phyloP scores from a whole-genome alignment of 2,888 invertebrate species.

The Orgyia antiqua region DNA sequence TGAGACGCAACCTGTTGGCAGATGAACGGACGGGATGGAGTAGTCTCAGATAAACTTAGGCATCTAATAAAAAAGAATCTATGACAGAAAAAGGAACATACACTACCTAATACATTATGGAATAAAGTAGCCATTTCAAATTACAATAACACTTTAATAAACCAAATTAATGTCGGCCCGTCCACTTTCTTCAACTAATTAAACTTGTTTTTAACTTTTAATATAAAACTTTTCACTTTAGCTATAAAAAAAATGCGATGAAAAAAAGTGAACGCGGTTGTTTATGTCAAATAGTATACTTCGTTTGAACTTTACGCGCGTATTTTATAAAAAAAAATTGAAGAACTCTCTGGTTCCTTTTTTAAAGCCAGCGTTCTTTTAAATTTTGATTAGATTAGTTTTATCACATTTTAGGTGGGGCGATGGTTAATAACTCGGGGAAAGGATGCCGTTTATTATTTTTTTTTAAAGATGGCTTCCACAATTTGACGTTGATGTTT shows the following conservation, averaged over 20 bases:
- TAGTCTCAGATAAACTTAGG: no score
- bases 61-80: no score
- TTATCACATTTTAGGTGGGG: neutral
- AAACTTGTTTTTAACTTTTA: constrained; percentile 63
- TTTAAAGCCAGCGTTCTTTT: constrained; percentile 3
- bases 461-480: neutral
- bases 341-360: constrained; percentile 4
- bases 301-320: constrained; percentile 16
- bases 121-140: constrained; percentile 5
- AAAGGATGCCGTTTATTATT: neutral
- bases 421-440: neutral
- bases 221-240: constrained; percentile 63
- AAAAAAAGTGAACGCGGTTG: constrained; percentile 15
- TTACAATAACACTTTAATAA: constrained; percentile 53
- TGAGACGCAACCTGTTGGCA: no score
- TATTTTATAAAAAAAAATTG: constrained; percentile 7
- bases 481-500: no score
- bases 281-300: constrained; percentile 23
- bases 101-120: no score
- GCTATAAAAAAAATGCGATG: constrained; percentile 31
- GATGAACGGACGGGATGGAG: no score
- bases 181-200: constrained; percentile 50
- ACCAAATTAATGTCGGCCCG: constrained; percentile 47
- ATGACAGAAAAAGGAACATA: no score
- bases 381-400: constrained; percentile 6